Percentiles rank a stretch among this genome's conserved stretches.
Evolutionary conservation across 2,113 vertebrate species (phyloP).

Genomic region (Mustela lutreola): DNA sequence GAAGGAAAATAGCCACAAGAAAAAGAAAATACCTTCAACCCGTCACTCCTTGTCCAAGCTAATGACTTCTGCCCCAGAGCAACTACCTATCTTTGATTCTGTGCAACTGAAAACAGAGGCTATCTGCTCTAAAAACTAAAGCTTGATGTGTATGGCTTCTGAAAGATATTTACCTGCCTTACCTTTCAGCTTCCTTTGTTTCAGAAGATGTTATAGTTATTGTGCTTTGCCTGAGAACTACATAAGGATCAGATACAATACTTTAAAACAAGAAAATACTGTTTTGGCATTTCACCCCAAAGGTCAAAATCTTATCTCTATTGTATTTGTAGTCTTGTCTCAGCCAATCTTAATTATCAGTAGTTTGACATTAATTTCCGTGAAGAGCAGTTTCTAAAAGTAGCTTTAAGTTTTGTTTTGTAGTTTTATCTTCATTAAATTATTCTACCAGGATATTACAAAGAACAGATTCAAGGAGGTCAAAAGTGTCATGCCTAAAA

Average conservation of each 20-base stretch:
- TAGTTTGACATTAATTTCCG: not conserved
- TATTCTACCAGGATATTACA: not conserved
- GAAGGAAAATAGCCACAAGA: not conserved
- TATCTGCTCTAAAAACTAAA: not conserved
- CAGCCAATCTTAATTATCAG: not conserved
- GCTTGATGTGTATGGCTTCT: not conserved
- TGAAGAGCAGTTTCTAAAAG: not conserved
- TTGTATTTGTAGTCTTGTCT: not conserved
- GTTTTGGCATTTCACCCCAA: not conserved
- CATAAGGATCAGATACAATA: not conserved
- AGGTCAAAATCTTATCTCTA: not conserved
- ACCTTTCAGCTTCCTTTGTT: not conserved
- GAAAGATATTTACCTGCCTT: not conserved
- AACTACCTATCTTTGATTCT: not conserved
- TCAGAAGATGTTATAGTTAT: not conserved
- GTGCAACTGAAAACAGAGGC: not conserved
- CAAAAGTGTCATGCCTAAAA: not conserved
- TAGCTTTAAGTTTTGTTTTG: slow-evolving; percentile 27
- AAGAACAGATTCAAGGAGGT: not conserved
- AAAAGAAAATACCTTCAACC: not conserved
- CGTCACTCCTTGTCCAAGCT: not conserved
- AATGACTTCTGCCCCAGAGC: not conserved
- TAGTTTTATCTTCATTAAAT: not conserved
- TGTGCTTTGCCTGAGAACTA: not conserved
- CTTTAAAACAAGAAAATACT: not conserved